These are phyloP conservation scores for Melieria picta DNA, from an alignment of 2,888 invertebrate species.

Conservation along the genomic window DNA sequence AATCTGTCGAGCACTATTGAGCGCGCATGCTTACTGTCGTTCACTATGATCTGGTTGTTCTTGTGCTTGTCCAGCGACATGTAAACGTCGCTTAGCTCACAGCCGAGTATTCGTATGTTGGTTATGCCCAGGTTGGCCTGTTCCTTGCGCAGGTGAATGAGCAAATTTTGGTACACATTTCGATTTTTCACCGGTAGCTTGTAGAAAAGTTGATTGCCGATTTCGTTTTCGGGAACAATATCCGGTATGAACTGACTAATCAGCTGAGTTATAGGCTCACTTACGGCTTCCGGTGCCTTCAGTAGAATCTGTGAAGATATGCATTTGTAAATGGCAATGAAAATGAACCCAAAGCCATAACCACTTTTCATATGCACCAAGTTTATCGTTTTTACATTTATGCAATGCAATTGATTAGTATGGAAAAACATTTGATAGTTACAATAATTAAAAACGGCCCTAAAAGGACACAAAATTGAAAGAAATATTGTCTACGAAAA, in stretches of 20 bases:
- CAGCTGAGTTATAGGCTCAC: conserved; percentile 49
- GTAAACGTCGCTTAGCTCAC: conserved; percentile 52
- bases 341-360: no score
- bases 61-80: conserved; percentile 50
- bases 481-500: no score
- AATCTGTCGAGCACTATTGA: no score
- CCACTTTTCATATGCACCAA: no score
- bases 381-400: no score
- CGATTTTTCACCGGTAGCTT: conserved; percentile 41
- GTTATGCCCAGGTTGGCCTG: conserved; percentile 48
- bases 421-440: no score
- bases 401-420: no score
- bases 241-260: conserved; percentile 42
- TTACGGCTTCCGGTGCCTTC: conserved; percentile 37
- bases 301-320: conserved; percentile 11
- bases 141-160: conserved; percentile 52
- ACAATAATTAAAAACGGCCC: no score
- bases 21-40: conserved; percentile 49
- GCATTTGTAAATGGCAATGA: neutral
- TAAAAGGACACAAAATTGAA: no score
- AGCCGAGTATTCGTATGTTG: conserved; percentile 48
- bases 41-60: conserved; percentile 49
- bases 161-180: conserved; percentile 46
- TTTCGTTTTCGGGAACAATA: conserved; percentile 52
- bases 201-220: conserved; percentile 53